These are phyloP conservation scores for Dascillus cervinus DNA, from an alignment of 2,888 invertebrate species.

Conservation along the genomic window DNA sequence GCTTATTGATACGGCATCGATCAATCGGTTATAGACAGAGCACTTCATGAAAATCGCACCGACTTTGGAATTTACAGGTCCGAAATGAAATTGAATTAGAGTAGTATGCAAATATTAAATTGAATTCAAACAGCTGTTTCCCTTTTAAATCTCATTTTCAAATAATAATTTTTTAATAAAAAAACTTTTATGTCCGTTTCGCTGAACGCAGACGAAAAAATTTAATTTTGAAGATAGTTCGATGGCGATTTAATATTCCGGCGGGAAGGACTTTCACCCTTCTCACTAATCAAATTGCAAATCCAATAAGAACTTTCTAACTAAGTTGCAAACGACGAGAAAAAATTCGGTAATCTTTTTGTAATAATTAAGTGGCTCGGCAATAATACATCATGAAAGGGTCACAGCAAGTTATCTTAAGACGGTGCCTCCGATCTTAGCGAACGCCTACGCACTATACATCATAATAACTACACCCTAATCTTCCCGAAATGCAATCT, in stretches of 20 bases:
- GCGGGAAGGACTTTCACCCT: too few species aligned
- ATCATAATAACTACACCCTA: constrained; percentile 4
- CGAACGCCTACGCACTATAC: constrained; percentile 3
- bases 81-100: constrained; percentile 12
- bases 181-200: constrained; percentile 18
- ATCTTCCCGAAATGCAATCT: too few species aligned
- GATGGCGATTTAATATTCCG: constrained; percentile 33
- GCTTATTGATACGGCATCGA: constrained; percentile 7
- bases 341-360: too few species aligned
- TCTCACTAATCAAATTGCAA: constrained; percentile 37
- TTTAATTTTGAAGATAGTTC: constrained; percentile 23
- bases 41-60: too few species aligned
- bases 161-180: constrained; percentile 18
- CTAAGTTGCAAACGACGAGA: constrained; percentile 28
- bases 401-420: not conserved
- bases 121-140: constrained; percentile 16
- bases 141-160: constrained; percentile 12
- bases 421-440: not conserved
- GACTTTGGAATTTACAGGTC: too few species aligned
- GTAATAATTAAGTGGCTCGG: not conserved
- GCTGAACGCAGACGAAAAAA: constrained; percentile 21
- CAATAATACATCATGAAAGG: not conserved
- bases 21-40: too few species aligned
- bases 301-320: constrained; percentile 36
- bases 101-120: constrained; percentile 9